Evolutionary conservation across 2,888 invertebrate genomes (phyloP).

Genomic region (Gymnosoma rotundatum): DNA sequence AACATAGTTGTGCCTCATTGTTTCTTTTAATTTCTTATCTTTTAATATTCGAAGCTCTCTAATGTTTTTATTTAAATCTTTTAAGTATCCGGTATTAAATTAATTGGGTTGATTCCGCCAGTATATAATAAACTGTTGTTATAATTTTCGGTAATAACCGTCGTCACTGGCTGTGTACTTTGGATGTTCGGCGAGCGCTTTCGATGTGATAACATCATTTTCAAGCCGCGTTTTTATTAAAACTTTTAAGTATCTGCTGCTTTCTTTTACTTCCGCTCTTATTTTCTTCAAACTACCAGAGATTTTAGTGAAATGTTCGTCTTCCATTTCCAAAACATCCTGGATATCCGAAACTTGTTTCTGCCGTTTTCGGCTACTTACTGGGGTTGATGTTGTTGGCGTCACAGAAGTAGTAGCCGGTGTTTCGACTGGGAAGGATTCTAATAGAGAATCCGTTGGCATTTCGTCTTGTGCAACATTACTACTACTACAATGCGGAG

Average conservation of each 20-base stretch:
- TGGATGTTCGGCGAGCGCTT: no score
- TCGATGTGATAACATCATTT: no score
- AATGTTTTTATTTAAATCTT: neutral
- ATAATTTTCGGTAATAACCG: no score
- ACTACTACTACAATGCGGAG: no score
- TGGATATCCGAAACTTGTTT: neutral
- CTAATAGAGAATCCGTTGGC: no score
- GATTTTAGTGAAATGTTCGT: slow-evolving; percentile 1
- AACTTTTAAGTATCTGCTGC: neutral
- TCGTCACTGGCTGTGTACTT: no score
- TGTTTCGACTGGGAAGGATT: no score
- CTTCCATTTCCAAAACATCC: neutral
- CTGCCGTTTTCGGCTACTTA: neutral
- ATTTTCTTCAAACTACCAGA: slow-evolving; percentile 5
- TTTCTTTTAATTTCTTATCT: neutral
- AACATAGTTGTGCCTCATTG: neutral
- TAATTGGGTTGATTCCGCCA: no score
- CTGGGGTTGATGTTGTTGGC: neutral
- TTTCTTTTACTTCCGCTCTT: neutral
- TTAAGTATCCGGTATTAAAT: no score
- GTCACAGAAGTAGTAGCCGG: neutral
- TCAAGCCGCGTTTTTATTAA: no score
- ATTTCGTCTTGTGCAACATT: no score
- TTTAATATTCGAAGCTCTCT: neutral
- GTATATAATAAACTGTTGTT: no score